A percentile compares a stretch with the other conserved stretches of the same genome.
Conservation (phyloP, 2,113 vertebrate genomes). For the Smithornis capensis region DNA sequence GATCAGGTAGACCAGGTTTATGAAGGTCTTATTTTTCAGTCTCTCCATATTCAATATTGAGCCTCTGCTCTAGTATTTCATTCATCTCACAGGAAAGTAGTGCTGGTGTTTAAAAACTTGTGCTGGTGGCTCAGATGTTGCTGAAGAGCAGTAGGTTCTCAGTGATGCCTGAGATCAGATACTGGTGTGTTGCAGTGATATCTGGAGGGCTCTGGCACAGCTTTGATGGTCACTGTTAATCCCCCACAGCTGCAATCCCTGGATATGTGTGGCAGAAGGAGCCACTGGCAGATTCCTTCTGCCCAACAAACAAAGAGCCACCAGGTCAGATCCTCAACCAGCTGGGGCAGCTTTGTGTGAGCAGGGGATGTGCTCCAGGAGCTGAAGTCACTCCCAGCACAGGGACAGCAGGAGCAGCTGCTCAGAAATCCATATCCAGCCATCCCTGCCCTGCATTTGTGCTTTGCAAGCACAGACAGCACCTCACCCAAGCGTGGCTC, state of each 20-base stretch:
- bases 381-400: neutral
- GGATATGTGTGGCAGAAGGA: neutral
- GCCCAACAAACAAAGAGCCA: neutral
- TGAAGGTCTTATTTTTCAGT: neutral
- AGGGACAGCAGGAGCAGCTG: neutral
- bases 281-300: neutral
- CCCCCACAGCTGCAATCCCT: neutral
- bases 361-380: neutral
- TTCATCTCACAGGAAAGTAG: neutral
- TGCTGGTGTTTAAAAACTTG: neutral
- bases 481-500: neutral
- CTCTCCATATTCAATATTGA: neutral
- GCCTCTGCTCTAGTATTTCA: neutral
- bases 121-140: neutral
- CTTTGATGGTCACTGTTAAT: neutral
- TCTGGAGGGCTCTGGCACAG: neutral
- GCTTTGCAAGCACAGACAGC: neutral
- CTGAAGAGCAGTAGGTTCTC: neutral
- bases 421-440: neutral
- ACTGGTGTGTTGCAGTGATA: neutral
- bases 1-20: neutral
- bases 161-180: neutral
- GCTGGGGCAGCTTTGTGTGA: neutral
- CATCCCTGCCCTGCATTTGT: neutral
- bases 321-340: neutral